Percentiles rank a stretch among this genome's conserved stretches.
Evolutionary conservation across 2,113 vertebrate genomes (phyloP).

Genomic region (Antigone vipio): DNA sequence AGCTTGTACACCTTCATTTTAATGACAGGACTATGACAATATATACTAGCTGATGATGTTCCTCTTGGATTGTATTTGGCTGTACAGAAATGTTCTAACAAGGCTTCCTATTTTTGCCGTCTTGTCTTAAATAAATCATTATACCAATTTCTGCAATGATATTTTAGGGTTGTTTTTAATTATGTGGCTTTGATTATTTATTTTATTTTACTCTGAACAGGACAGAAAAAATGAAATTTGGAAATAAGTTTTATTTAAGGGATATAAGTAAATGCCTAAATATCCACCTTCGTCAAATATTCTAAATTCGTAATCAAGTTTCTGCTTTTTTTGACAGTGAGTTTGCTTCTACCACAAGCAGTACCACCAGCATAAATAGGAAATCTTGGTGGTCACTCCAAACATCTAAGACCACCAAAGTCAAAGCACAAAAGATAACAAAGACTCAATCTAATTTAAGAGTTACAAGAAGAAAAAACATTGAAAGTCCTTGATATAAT

Average conservation of each 20-base stretch:
- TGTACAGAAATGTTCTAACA: neutral
- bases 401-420: neutral
- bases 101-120: neutral
- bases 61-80: neutral
- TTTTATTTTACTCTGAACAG: neutral
- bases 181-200: neutral
- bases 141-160: neutral
- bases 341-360: neutral
- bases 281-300: neutral
- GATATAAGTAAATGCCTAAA: neutral
- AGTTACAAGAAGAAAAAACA: neutral
- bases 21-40: neutral
- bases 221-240: neutral
- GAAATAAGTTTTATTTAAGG: neutral
- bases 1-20: neutral
- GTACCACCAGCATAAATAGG: rapidly evolving
- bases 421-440: neutral
- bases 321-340: neutral
- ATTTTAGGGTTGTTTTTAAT: neutral
- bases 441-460: neutral
- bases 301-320: neutral
- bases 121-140: neutral
- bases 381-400: neutral
- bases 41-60: neutral
- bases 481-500: neutral